A percentile compares a stretch with the other conserved stretches of the same genome.
phyloP scores from a whole-genome alignment of 2,797 vertebrate species.

The Sebastes iracundus region DNA sequence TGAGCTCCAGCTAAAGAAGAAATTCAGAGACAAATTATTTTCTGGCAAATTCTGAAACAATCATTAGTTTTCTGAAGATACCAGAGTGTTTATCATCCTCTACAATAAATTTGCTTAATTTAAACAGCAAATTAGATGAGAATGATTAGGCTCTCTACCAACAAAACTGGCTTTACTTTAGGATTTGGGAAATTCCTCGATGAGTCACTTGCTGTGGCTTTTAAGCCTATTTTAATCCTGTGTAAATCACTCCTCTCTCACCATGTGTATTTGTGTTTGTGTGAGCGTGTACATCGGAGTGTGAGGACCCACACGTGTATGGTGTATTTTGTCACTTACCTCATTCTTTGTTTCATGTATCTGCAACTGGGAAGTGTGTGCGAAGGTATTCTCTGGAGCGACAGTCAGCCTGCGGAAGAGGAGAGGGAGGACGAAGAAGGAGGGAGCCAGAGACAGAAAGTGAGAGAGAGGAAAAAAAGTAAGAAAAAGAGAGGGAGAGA shows the following conservation, averaged over 20 bases:
- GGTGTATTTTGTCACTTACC: constrained; percentile 53
- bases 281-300: background rate
- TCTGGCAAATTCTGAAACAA: background rate
- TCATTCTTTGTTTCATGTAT: constrained; percentile 37
- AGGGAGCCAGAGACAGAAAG: constrained; percentile 2
- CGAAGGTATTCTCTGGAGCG: constrained; percentile 88
- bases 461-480: background rate
- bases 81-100: background rate
- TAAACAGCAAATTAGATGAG: constrained; percentile 35
- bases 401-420: constrained; percentile 78
- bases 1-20: background rate
- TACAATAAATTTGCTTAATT: constrained; percentile 26
- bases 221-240: constrained; percentile 48
- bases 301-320: background rate
- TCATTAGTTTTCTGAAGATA: background rate
- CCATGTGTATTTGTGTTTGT: background rate
- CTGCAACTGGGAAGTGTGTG: constrained; percentile 67
- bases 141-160: constrained; percentile 25
- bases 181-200: constrained; percentile 54
- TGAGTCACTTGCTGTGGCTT: constrained; percentile 49
- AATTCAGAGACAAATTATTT: background rate
- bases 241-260: constrained; percentile 38
- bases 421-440: background rate
- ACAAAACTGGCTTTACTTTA: constrained; percentile 35
- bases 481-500: background rate